Conservation (phyloP, 2,797 vertebrate genomes). For the Gobio occitaniae region DNA sequence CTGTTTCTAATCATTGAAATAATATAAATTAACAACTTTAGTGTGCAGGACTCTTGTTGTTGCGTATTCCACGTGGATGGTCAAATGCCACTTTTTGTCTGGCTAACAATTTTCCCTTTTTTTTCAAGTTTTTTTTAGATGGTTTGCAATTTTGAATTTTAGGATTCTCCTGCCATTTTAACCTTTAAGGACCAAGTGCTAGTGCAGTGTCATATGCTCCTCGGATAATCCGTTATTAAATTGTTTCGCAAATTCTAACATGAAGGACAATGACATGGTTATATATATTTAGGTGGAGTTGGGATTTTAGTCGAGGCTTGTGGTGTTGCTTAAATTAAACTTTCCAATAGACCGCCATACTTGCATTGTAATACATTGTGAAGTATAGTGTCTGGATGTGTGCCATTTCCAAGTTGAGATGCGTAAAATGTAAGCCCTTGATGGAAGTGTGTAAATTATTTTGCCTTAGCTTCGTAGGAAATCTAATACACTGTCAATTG, state of each 20-base stretch:
- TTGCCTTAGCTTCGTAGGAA: slow-evolving; percentile 60
- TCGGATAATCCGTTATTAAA: not conserved
- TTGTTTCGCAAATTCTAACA: slow-evolving; percentile 26
- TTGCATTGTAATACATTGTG: slow-evolving; percentile 62
- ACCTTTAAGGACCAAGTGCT: slow-evolving; percentile 53
- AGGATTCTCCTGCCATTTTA: not conserved
- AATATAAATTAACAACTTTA: slow-evolving; percentile 49
- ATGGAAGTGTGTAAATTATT: slow-evolving; percentile 69
- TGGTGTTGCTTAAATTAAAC: slow-evolving; percentile 44
- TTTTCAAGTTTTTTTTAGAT: not conserved
- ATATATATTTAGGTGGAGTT: slow-evolving; percentile 24
- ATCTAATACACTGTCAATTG: slow-evolving; percentile 65
- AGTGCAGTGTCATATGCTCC: slow-evolving; percentile 20
- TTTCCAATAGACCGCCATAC: slow-evolving; percentile 67
- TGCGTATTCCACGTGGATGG: slow-evolving; percentile 38
- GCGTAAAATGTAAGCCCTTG: slow-evolving; percentile 52
- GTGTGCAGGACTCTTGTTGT: slow-evolving; percentile 31
- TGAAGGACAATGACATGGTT: slow-evolving; percentile 14
- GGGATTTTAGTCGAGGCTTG: slow-evolving; percentile 53
- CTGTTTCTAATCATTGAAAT: slow-evolving; percentile 50
- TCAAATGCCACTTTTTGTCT: slow-evolving; percentile 24
- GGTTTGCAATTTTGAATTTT: not conserved
- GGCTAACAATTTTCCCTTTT: not conserved
- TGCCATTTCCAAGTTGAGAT: slow-evolving; percentile 67
- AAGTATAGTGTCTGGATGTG: slow-evolving; percentile 76